Evolutionary conservation across 2,888 invertebrate species (phyloP).

Genomic region (Epinotia bilunana): DNA sequence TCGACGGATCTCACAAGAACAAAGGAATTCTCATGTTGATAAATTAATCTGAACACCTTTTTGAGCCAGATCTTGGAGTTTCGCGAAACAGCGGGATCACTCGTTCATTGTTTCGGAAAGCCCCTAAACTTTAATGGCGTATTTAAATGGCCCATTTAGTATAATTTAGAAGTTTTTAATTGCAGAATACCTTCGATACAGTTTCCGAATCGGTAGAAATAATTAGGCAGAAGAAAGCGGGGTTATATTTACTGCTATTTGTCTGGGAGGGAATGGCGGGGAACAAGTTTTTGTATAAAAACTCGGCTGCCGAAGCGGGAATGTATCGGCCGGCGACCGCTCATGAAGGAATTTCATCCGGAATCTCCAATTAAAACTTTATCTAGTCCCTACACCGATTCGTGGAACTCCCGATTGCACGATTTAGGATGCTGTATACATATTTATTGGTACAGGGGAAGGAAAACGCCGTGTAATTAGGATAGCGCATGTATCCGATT

Average conservation of each 20-base stretch:
- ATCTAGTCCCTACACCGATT: constrained; percentile 65
- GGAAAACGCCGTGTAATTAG: constrained; percentile 17
- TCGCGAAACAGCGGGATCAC: background rate
- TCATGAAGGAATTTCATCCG: constrained; percentile 77
- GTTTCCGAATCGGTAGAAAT: constrained; percentile 42
- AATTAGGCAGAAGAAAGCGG: constrained; percentile 63
- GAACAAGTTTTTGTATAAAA: constrained; percentile 78
- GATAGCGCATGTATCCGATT: constrained; percentile 7
- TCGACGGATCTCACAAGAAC: constrained; percentile 27
- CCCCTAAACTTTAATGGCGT: constrained; percentile 27
- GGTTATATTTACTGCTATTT: constrained; percentile 72
- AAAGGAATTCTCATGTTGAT: constrained; percentile 31
- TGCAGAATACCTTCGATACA: constrained; percentile 27
- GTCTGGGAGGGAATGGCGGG: constrained; percentile 66
- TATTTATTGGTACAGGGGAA: background rate
- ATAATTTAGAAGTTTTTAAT: constrained; percentile 38
- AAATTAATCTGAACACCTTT: constrained; percentile 36
- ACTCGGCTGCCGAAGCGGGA: constrained; percentile 76
- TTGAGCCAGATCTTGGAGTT: constrained; percentile 2
- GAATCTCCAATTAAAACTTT: constrained; percentile 84
- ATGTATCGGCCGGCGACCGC: constrained; percentile 72
- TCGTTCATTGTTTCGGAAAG: constrained; percentile 11
- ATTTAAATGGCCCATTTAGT: constrained; percentile 27
- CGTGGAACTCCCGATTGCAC: constrained; percentile 46
- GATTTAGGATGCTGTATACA: constrained; percentile 26